Evolutionary conservation across 1,140 invertebrate genomes (phyloP), one percentile per base, ranked within the genome.

Genomic region (Nephila pilipes): DNA sequence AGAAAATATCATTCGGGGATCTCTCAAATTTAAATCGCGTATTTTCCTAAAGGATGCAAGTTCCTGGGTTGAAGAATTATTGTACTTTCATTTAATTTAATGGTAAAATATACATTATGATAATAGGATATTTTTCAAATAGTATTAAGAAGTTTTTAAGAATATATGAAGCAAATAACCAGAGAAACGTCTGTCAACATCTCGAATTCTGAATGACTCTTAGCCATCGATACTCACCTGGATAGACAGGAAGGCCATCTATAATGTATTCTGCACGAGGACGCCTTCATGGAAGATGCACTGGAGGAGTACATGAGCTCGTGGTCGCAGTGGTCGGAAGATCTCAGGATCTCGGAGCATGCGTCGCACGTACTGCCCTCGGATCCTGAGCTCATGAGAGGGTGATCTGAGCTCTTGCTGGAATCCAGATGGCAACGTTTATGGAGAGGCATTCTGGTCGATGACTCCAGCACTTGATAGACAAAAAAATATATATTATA

Each of bases 361-460:
- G 92, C 93, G 69, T 94, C 94, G 55, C 94, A 94, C 10, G 90
- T 93, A 60, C 92, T 93, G 87, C 80, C 46, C 85, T 92, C 93
- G n/a, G 89, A 91, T 6, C 92, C 92, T 57, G 90, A 94, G 57
- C 90, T 93, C 25, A 93, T 29, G 22, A 93, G 80, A 10, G 79
- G 87, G 14, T 80, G 91, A 10, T 63, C 55, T 18, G 57, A 69
- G 18, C 75, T 60, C 14, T 85, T 63, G 60, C 54, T 54, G n/a
- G 60, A 63, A 22, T 93, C 87, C 38, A 85, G 38, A 54, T 90
- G 87, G 55, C 63, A 83, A 25, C 79, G 63, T 38, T 91, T 89
- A 38, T 93, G 94, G 3, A 94, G 57, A 2, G 94, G 91, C 29
- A 57, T 55, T n/a, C 94, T 79, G 3, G 87, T 58, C 6, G 94